Percentiles rank a stretch among this genome's conserved stretches.
These are phyloP conservation scores for Scelioninae gen. 1 DNA, from an alignment of 2,888 invertebrate genomes.

Conservation along the genomic window DNA sequence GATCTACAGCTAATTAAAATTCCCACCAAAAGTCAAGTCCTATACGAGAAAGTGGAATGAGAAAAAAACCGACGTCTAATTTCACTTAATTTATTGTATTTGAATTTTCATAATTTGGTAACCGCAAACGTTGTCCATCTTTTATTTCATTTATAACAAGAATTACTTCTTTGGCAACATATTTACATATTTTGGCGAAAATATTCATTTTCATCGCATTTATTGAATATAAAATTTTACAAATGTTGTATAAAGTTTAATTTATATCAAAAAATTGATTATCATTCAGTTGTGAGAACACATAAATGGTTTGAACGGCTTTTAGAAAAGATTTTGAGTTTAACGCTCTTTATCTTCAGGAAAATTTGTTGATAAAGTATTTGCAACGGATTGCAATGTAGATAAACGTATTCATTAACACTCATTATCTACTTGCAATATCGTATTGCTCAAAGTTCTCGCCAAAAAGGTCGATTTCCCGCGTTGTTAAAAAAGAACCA, in stretches of 20 bases:
- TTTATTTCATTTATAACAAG: no score
- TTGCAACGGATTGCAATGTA: background rate
- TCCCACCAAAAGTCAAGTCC: conserved; percentile 41
- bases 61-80: background rate
- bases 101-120: no score
- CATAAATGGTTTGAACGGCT: background rate
- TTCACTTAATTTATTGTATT: background rate
- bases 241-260: no score
- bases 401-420: conserved; percentile 34
- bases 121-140: no score
- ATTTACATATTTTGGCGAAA: no score
- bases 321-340: background rate
- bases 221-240: no score
- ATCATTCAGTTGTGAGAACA: no score
- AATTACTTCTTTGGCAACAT: no score
- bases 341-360: background rate
- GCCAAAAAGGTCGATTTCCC: conserved; percentile 46
- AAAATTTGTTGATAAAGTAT: background rate
- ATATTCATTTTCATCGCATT: no score
- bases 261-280: no score
- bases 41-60: conserved; percentile 19
- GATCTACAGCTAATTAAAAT: conserved; percentile 57
- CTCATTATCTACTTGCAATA: conserved; percentile 21
- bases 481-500: conserved; percentile 32
- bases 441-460: conserved; percentile 20